A percentile compares a stretch with the other conserved stretches of the same genome.
Conservation (phyloP, 2,797 vertebrate genomes). For the Chaunax sp. region DNA sequence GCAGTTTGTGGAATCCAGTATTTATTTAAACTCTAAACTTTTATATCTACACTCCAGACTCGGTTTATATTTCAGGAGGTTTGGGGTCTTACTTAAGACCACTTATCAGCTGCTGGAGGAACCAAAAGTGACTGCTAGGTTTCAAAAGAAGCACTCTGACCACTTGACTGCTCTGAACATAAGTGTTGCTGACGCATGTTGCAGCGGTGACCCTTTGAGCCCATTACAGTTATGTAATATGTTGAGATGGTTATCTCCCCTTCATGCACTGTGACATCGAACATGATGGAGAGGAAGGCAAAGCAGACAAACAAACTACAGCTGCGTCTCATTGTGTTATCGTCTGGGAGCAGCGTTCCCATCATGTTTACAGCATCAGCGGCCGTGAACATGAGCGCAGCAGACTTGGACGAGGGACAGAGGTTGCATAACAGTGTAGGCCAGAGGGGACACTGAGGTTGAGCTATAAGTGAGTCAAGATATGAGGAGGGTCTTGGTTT, state of each 20-base stretch:
- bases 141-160: neutral
- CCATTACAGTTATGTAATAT: slow-evolving; percentile 38
- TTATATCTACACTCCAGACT: too few species aligned
- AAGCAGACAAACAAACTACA: neutral
- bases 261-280: too few species aligned
- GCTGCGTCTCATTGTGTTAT: slow-evolving; percentile 10
- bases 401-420: slow-evolving; percentile 5
- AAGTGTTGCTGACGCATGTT: slow-evolving; percentile 8
- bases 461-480: slow-evolving; percentile 54
- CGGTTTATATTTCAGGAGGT: too few species aligned
- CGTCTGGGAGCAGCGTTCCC: slow-evolving; percentile 20
- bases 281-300: slow-evolving; percentile 9
- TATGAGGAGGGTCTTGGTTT: slow-evolving; percentile 37
- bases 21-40: too few species aligned
- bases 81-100: neutral
- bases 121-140: neutral
- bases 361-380: slow-evolving; percentile 42
- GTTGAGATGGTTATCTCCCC: slow-evolving; percentile 31
- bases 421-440: slow-evolving; percentile 62
- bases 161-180: neutral
- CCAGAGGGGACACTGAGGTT: slow-evolving; percentile 20
- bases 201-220: neutral
- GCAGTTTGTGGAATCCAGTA: too few species aligned
- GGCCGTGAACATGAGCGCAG: slow-evolving; percentile 1
- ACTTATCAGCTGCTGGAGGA: neutral